phyloP scores from a whole-genome alignment of 2,797 vertebrate species.

The Knipowitschia caucasica region DNA sequence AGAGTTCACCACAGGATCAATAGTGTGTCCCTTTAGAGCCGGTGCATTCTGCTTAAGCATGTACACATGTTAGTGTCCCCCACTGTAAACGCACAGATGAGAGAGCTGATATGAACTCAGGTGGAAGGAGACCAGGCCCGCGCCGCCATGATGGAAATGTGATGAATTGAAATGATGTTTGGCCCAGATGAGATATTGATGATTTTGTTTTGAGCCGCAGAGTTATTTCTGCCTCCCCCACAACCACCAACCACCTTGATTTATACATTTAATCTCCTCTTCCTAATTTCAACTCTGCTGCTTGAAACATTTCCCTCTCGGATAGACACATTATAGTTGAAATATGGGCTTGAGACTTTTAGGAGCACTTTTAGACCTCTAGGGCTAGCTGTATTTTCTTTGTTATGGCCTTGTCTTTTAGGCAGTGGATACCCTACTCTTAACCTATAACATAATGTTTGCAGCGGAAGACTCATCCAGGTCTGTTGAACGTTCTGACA shows the following conservation, averaged over 20 bases:
- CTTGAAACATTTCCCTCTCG: not conserved
- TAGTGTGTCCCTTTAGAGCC: constrained; percentile 34
- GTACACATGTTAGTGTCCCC: constrained; percentile 46
- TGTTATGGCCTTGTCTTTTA: not conserved
- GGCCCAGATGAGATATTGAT: constrained; percentile 14
- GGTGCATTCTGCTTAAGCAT: constrained; percentile 33
- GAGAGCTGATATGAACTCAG: constrained; percentile 4
- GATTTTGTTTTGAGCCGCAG: constrained; percentile 6
- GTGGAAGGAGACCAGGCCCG: not conserved
- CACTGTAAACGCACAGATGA: not conserved
- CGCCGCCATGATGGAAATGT: not conserved
- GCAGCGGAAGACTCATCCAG: too few relatives aligned
- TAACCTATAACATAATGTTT: too few relatives aligned
- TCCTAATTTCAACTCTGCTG: not conserved
- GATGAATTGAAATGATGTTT: constrained; percentile 3
- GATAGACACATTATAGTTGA: not conserved
- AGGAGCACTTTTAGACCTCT: not conserved
- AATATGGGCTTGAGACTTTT: not conserved
- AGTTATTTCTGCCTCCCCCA: constrained; percentile 8
- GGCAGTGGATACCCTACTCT: too few relatives aligned
- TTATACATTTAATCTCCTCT: constrained; percentile 12
- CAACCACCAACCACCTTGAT: not conserved
- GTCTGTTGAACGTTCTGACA: too few relatives aligned
- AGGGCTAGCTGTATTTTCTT: not conserved
- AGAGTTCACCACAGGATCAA: constrained; percentile 57